Conservation (phyloP, 2,797 vertebrate genomes). For the Martes flavigula region DNA sequence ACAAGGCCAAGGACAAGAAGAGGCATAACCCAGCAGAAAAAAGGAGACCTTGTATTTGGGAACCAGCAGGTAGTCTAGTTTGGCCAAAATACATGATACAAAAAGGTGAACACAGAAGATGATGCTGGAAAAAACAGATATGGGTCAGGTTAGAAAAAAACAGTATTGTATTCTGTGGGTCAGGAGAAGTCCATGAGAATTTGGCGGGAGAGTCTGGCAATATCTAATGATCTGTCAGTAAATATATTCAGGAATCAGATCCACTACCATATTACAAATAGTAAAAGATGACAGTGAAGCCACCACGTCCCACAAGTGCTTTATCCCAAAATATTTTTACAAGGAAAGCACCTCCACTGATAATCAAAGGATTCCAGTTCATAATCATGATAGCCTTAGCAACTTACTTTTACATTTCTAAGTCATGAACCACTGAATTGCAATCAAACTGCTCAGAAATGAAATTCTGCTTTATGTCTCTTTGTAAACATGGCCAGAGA, state of each 20-base stretch:
- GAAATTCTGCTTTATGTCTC: neutral
- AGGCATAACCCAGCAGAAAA: neutral
- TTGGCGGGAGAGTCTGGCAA: neutral
- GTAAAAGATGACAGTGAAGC: neutral
- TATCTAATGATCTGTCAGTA: neutral
- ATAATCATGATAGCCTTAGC: neutral
- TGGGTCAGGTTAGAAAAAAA: neutral
- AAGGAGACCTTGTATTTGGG: neutral
- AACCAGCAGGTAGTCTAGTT: neutral
- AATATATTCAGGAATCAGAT: neutral
- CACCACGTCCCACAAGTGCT: neutral
- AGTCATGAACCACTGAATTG: neutral
- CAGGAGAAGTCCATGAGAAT: neutral
- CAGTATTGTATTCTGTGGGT: neutral
- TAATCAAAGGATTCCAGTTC: neutral
- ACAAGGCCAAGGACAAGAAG: neutral
- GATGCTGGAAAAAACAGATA: neutral
- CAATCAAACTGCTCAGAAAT: neutral
- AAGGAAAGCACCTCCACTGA: neutral
- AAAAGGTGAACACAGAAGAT: neutral
- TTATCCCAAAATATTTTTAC: neutral
- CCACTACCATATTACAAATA: neutral
- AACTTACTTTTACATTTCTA: conserved; percentile 24
- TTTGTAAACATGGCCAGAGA: neutral
- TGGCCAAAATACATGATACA: neutral